Conservation (phyloP, 2,888 invertebrate genomes). For the Junonia oenone region DNA sequence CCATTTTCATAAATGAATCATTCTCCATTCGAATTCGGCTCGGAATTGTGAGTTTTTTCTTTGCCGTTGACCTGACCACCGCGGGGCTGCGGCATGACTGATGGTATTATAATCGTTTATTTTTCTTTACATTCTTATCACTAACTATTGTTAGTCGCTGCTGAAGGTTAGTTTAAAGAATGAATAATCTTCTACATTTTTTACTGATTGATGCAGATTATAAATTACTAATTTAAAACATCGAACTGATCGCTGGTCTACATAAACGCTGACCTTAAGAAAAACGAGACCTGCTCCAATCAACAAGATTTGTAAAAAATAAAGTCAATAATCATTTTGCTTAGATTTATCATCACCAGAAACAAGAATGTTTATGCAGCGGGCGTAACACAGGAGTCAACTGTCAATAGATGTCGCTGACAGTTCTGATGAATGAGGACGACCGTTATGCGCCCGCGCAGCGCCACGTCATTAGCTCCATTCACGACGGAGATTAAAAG, state of each 20-base stretch:
- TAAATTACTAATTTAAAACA: not conserved
- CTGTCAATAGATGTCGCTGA: conserved; percentile 77
- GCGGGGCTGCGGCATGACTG: conserved; percentile 70
- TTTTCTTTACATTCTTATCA: conserved; percentile 76
- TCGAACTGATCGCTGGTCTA: not conserved
- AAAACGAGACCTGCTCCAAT: not conserved
- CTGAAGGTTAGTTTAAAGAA: conserved; percentile 17
- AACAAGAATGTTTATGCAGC: conserved; percentile 24
- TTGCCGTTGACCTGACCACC: conserved; percentile 71
- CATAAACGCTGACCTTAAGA: not conserved
- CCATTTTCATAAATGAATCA: conserved; percentile 78
- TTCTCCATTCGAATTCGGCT: conserved; percentile 74
- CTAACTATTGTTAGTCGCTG: conserved; percentile 36
- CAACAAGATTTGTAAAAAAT: not conserved
- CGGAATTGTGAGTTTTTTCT: conserved; percentile 64
- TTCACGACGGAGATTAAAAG: conserved; percentile 66
- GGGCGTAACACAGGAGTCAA: conserved; percentile 61
- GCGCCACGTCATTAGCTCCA: conserved; percentile 59
- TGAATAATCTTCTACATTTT: conserved; percentile 21
- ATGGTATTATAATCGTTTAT: conserved; percentile 78
- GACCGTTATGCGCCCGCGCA: conserved; percentile 53
- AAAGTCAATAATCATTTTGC: not conserved
- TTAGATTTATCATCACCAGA: conserved; percentile 15
- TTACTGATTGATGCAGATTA: not conserved
- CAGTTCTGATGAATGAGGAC: conserved; percentile 72